Percentiles rank a stretch among this genome's conserved stretches.
phyloP scores from a whole-genome alignment of 1,140 invertebrate species.

The Battus philenor region DNA sequence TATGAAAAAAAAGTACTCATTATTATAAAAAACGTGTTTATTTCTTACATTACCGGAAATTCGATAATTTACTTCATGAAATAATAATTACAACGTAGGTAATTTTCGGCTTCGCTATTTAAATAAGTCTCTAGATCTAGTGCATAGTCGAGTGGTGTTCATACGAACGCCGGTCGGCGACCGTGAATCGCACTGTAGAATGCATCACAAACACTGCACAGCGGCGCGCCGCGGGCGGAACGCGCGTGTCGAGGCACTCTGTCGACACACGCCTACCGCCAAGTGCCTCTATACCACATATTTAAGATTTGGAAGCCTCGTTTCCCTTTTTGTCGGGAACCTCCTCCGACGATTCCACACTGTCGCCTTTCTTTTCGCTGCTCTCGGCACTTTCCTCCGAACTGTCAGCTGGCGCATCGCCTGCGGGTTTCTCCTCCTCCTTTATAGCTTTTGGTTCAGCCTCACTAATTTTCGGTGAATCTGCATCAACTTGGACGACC shows the following conservation, averaged over 20 bases:
- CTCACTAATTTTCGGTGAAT: slow-evolving; percentile 21
- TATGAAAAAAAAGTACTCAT: slow-evolving; percentile 22
- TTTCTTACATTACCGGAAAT: slow-evolving; percentile 72
- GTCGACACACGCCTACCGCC: slow-evolving; percentile 68
- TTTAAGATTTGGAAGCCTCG: slow-evolving; percentile 44
- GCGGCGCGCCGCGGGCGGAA: slow-evolving; percentile 36
- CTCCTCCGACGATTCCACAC: slow-evolving; percentile 36
- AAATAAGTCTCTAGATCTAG: slow-evolving; percentile 72
- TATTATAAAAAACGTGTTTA: slow-evolving; percentile 63
- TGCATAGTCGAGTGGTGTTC: slow-evolving; percentile 48
- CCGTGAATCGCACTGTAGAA: slow-evolving; percentile 33
- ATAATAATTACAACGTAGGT: slow-evolving; percentile 69
- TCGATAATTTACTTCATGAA: slow-evolving; percentile 70
- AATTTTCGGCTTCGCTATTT: slow-evolving; percentile 66
- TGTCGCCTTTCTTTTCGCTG: slow-evolving; percentile 36
- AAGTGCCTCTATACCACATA: slow-evolving; percentile 30
- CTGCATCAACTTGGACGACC: slow-evolving; percentile 24
- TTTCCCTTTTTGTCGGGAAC: slow-evolving; percentile 38
- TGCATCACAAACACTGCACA: slow-evolving; percentile 40
- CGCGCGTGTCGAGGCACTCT: slow-evolving; percentile 60
- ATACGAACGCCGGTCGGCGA: slow-evolving; percentile 27
- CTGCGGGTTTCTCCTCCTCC: slow-evolving; percentile 21
- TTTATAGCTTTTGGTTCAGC: slow-evolving; percentile 14
- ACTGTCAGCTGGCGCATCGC: slow-evolving; percentile 36
- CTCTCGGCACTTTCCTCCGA: slow-evolving; percentile 52